Conservation (phyloP, 2,797 vertebrate genomes). For the Gallinago nigripennis region DNA sequence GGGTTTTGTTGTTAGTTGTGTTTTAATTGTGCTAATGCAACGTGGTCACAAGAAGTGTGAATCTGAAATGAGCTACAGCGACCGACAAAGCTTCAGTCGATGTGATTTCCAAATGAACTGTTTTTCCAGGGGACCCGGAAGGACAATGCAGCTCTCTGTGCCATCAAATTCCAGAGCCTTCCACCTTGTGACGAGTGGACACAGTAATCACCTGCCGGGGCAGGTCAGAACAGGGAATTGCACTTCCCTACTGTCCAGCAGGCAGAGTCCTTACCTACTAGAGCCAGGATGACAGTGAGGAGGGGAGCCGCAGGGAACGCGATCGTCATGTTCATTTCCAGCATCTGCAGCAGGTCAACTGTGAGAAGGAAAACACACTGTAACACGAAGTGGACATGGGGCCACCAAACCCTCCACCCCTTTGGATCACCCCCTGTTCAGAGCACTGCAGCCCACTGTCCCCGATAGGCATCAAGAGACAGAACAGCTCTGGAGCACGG, state of each 20-base stretch:
- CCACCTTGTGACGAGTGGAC: not conserved
- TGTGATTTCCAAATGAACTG: not conserved
- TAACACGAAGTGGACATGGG: not conserved
- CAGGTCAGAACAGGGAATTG: not conserved
- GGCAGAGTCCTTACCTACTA: constrained; percentile 86
- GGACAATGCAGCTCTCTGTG: not conserved
- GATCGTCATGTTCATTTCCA: constrained; percentile 99
- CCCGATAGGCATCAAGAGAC: accelerated
- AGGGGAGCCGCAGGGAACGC: constrained; percentile 96
- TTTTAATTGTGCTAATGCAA: not conserved
- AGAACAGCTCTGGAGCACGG: accelerated
- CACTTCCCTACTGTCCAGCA: not conserved
- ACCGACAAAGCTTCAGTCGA: not conserved
- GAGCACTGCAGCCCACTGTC: not conserved
- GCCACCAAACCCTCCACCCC: not conserved
- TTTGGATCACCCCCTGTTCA: no score
- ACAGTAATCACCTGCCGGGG: not conserved
- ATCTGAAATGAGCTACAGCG: not conserved
- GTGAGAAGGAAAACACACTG: not conserved
- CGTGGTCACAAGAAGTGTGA: accelerated
- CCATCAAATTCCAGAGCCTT: constrained; percentile 12
- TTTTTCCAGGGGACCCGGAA: not conserved
- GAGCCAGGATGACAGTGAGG: constrained; percentile 95
- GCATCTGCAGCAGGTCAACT: constrained; percentile 98
- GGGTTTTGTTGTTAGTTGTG: not conserved